Conservation (phyloP, 35 echinoderm and acorn worm genomes). For the Acanthaster planci region DNA sequence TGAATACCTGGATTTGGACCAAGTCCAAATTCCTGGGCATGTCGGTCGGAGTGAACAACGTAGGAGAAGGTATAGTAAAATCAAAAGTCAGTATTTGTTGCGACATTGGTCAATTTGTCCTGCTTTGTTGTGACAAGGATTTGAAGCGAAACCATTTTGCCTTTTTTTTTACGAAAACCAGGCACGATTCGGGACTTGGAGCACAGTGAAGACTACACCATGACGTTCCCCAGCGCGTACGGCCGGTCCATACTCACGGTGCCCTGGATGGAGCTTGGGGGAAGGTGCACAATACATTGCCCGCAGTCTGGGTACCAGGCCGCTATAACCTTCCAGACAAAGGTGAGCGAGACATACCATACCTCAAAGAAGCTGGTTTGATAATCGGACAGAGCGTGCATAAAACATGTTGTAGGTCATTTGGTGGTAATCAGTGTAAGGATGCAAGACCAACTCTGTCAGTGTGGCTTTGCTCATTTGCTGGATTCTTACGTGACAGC, state of each 20-base stretch:
- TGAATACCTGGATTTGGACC: conserved; percentile 95
- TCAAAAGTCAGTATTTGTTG: not conserved
- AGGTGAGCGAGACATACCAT: conserved; percentile 37
- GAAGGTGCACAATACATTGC: conserved; percentile 79
- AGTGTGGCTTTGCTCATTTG: too few relatives aligned
- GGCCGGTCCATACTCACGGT: conserved; percentile 91
- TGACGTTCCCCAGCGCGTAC: conserved; percentile 87
- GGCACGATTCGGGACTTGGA: conserved; percentile 81
- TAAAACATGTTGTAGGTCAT: too few relatives aligned
- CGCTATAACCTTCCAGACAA: conserved; percentile 88
- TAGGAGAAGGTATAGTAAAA: conserved; percentile 94
- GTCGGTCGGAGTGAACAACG: conserved; percentile 95
- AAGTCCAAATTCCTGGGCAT: conserved; percentile 97
- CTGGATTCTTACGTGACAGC: too few relatives aligned
- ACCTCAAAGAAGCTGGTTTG: not conserved
- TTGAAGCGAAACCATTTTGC: too few relatives aligned
- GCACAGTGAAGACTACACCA: conserved; percentile 83
- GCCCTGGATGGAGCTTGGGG: conserved; percentile 98
- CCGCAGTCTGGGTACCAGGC: conserved; percentile 76
- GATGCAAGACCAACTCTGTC: too few relatives aligned
- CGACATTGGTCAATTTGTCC: too few relatives aligned
- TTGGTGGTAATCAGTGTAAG: too few relatives aligned
- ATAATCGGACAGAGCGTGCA: too few relatives aligned
- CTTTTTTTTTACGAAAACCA: conserved; percentile 15
- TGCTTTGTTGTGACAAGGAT: too few relatives aligned